A percentile compares a stretch with the other conserved stretches of the same genome.
phyloP scores from a whole-genome alignment of 2,888 invertebrate species.

The Drosophila stalkeri region DNA sequence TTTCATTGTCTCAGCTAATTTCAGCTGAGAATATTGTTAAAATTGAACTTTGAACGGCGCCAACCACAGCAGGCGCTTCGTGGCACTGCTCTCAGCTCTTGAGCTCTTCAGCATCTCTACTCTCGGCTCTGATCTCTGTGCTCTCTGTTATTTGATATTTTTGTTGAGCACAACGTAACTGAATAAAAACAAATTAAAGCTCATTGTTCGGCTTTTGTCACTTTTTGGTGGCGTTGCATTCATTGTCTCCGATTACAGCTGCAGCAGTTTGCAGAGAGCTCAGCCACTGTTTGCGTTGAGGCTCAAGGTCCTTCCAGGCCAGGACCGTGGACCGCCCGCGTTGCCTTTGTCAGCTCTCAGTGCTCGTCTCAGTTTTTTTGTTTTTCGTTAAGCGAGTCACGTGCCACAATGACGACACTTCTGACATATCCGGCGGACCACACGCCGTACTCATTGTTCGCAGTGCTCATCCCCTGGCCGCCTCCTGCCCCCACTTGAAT shows the following conservation, averaged over 20 bases:
- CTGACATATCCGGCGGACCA: slow-evolving; percentile 81
- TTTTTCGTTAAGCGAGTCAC: slow-evolving; percentile 65
- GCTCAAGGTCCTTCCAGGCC: slow-evolving; percentile 36
- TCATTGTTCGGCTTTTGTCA: slow-evolving; percentile 59
- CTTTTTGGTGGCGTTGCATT: slow-evolving; percentile 45
- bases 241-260: slow-evolving; percentile 65
- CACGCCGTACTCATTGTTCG: slow-evolving; percentile 54
- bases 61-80: neutral
- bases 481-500: slow-evolving; percentile 16
- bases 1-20: neutral
- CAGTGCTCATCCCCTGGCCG: slow-evolving; percentile 16
- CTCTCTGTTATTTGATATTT: slow-evolving; percentile 30
- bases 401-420: slow-evolving; percentile 76
- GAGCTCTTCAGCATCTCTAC: neutral
- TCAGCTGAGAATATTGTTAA: neutral
- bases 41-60: slow-evolving; percentile 8
- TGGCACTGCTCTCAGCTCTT: neutral
- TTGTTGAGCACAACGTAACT: slow-evolving; percentile 6
- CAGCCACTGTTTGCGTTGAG: neutral
- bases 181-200: slow-evolving; percentile 68
- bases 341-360: slow-evolving; percentile 43
- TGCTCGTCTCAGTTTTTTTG: slow-evolving; percentile 14
- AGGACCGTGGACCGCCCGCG: slow-evolving; percentile 66
- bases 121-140: neutral
- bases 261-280: slow-evolving; percentile 11